Evolutionary conservation across 53 echinoderm and acorn worm genomes (phyloP), one percentile per base, ranked within the genome.

Genomic region (Crossaster papposus): DNA sequence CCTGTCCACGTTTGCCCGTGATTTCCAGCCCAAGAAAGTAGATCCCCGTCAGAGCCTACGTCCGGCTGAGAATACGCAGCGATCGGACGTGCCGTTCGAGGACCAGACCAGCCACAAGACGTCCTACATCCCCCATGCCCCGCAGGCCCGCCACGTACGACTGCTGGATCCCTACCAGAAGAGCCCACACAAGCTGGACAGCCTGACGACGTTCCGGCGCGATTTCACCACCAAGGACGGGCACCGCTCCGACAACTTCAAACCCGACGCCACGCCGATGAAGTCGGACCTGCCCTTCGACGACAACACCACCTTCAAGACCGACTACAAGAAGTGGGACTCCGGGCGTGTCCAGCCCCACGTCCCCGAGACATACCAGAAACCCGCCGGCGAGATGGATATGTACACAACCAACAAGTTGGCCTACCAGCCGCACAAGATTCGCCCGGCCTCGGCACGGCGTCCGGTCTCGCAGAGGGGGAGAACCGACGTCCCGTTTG

Each of bases 251-350:
- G 81, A 93, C 23, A 99, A 95, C 91, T 99, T 95, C 89, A 95
- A 95, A 54, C 99, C 99, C 2, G 92, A 92, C 80, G 86, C 91
- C 28, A 89, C 90, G 4, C 94, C 99, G 2, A 17, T 96, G 50
- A 91, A 92, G 81, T 99, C 95, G 5, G 94, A 98, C 79, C 95
- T 92, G 36, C 99, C 99, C 2, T 98, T 99, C 75, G 96, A 96
- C 20, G 99, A 99, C 80, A 92, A 92, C 87, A 99, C 96, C 18
- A 99, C 99, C 30, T 99, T 96, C 90, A 92, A 90, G 77, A 71
- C 91, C 34, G 94, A 96, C 77, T 99, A 85, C 83, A 93, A 92
- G 85, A 83, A 90, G 83, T 99, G 96, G 96, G 91, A 96, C 17
- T 81, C 91, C n/a, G 64, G 80, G 89, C 96, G 91, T 2, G 90